Evolutionary conservation across 2,797 vertebrate genomes (phyloP), one percentile per base, ranked within the genome.

Genomic region (Squalus acanthias): DNA sequence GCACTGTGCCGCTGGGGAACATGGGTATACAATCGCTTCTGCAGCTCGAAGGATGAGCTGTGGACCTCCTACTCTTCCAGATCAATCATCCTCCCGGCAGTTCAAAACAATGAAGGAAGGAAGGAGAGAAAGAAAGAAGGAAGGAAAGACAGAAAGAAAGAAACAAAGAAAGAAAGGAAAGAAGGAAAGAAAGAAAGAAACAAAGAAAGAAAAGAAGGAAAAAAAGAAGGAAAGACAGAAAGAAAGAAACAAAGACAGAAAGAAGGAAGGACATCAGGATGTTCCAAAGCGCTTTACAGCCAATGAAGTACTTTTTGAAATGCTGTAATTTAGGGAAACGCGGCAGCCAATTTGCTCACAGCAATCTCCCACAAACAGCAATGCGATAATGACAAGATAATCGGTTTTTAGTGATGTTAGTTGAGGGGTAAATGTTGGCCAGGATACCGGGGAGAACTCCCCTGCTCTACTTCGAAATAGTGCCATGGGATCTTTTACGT

Each of bases 401-500:
- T 12, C 24, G 29, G 20, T 60, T 89, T 39, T 57, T 5, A 60
- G 4, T 60, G 10, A 29, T 89, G 10, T 57, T 60, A 0, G 1
- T 60, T 60, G 26, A 60, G 53, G 82, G 9, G 12, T 15, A 33
- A 33, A 33, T 13, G 60, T 89, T 89, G 39, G 46, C 20, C 4
- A 39, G n/a, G 39, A 46, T 15, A 46, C 39, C 39, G 7, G 46
- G 5, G 9, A 60, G 12, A 1, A 12, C 12, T 60, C 22, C 3
- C 3, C 1, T 46, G 4, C 12, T 39, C 33, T 46, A 46, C 39
- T 85, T 85, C 8, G 39, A 15, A 1, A 60, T 57, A 88, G 24
- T 33, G 0, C 0, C 9, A 5, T 57, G 22, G 3, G 24, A 0
- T 2, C 7, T 29, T 29, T 26, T 60, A 10, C 10, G 0, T 60